Base-by-base conservation (phyloP, 1,140 invertebrate species). In the Nasonia longicornis region DNA sequence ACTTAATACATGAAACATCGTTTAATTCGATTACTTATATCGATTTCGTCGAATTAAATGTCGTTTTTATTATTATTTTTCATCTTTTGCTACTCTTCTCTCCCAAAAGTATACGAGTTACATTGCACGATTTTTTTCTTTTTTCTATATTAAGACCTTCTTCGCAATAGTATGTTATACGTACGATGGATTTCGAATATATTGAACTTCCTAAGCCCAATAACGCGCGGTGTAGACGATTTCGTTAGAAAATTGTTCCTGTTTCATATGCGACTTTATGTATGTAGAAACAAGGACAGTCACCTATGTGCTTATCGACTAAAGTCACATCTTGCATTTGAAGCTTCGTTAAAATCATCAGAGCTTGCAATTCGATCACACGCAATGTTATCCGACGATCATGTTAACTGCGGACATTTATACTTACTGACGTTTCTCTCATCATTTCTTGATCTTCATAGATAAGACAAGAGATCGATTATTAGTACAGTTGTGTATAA, bases 1-100 rank as follows among this genome's bases (percentile, higher is more conserved):
- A 76, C 14, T 76, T 4, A 70, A 70, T 66, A 74, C 52, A 79
- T 81, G 80, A 77, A 78, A 83, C 45, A 64, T 75, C 70, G 74
- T 80, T 74, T 52, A 48, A 75, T 79, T 80, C 58, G 66, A 80
- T 75, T 22, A 75, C 14, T 75, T 22, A 75, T 11, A 85, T 85
- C 86, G 87, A 89, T 87, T 86, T 85, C 83, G 85, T 85, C 83
- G 83, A 87, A 87, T 87, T 84, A 87, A 83, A 85, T 86, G 84
- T 83, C 35, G 76, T 84, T 84, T 87, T 81, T 73, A 86, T 88
- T 77, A n/a, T 58, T 77, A n/a, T 58, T 63, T 45, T 66, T 35
- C 63, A 20, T 76, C 14, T 20, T 52, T 45, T 58, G 16, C 52
- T 20, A 2, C 69, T 58, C 48, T 1, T 42, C 22, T 16, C 42